Base-by-base conservation (phyloP, 2,797 vertebrate genomes). In the Eutrigla gurnardus region DNA sequence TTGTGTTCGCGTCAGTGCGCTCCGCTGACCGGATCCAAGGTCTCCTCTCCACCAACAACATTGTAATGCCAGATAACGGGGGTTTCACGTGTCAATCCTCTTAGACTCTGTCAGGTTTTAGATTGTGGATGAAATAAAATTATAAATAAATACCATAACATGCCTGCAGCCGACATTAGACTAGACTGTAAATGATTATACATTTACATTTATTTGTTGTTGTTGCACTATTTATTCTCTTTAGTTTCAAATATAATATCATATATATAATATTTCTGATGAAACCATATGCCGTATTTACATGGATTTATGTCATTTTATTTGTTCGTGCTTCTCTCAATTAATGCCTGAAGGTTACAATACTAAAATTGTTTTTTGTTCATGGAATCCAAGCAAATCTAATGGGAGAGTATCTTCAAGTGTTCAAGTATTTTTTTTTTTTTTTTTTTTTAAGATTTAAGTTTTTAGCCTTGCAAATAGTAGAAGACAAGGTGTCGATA, bases 21-120 rank as follows among this genome's bases (percentile, higher is more conserved):
- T n/a, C 62, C 35, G n/a, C n/a, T 58, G 37, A 80, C 42, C 63
- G 7, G 4, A 42, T 65, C 70, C 78, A 72, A 78, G 71, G 74
- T 79, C 74, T 63, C 47, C 2, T 37, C 25, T 52, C 6, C 35
- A 33, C 40, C 62, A 18, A 25, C 25, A 18, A 42, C 61, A 35
- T 12, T 43, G 36, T 18, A 32, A 36, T 17, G 45, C 33, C 13
- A 55, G 47, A 43, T 42, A 36, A 7, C 15, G 49, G 3, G 15
- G 11, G 1, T 37, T 47, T 65, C 49, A 73, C 36, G 12, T 15
- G 58, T 25, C 55, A 45, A 58, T 45, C 55, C 25, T 33, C 17
- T 14, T n/a, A 7, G 6, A 60, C 6, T 35, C n/a, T 18, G 2
- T 0, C n/a, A 39, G 58, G 17, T 13, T 72, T 60, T 3, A 42